Base-by-base conservation (phyloP, 2,797 vertebrate genomes). In the Ctenopoma multispine region DNA sequence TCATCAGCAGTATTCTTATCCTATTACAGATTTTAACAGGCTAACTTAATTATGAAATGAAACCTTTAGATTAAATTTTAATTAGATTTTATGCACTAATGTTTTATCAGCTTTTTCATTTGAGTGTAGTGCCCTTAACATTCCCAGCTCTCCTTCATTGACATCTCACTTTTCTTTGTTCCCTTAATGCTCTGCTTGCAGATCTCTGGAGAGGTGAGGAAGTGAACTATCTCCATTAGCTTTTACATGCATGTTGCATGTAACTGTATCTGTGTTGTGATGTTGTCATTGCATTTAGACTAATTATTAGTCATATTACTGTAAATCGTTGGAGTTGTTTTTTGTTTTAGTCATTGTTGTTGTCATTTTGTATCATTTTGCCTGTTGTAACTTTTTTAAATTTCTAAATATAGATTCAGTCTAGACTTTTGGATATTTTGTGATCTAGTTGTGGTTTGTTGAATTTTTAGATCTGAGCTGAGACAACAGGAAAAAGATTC, bases 151-250 rank as follows among this genome's bases (percentile, higher is more conserved):
- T 64, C 20, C 49, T 23, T 34, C 15, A 47, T 66, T 40, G 62
- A 48, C 12, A 21, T 68, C 54, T 67, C 18, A 20, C 53, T n/a
- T 62, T 34, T 47, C 65, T 69, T 46, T 67, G 15, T 62, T 29
- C 40, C 56, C 61, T 53, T 51, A 21, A 64, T 8, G 63, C 72
- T 77, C 44, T 48, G 60, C 74, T 76, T 67, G 75, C 82, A 92
- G 92, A 85, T 92, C 92, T 0, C 77, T 91, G 80, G 89, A 93
- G 73, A 91, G 92, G 92, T 93, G 83, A 90, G 90, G 69, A 69
- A 5, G 40, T 75, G 0, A 4, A 27, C 17, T 6, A 17, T 47
- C 46, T 57, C 56, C 24, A 17, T 63, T 58, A 4, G 40, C 58
- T 66, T 73, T 46, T 11, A 38, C 40, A 3, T 55, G 59, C 63